Base-by-base conservation (phyloP, 2,888 invertebrate species). In the Willowsia nigromaculata region DNA sequence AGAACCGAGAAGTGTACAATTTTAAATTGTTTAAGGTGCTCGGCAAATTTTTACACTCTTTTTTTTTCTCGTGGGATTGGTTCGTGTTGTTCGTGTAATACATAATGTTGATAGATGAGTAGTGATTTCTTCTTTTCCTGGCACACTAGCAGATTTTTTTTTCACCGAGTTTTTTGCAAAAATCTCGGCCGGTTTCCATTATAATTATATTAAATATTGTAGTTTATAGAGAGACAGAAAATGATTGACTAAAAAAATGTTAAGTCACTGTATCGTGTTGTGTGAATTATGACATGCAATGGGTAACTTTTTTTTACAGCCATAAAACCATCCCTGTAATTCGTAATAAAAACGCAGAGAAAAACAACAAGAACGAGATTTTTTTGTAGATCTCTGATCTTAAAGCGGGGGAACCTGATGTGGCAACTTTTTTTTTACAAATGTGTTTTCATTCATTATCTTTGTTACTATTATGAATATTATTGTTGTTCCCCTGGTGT, bases 391-490 rank as follows among this genome's bases (percentile, higher is more conserved):
- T 6, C 22, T 11, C 11, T 22, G 18, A 30, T 40, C 18, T 68
- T 71, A 11, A 15, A 15, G n/a, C n/a, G 33, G 15, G 25, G 71
- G n/a, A 84, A 74, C 68, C 37, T 86, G 80, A 80, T 68, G 81
- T 30, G 74, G 50, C 87, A 53, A 68, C 71, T 87, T 87, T 85
- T 71, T n/a, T 74, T 43, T 53, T 81, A 50, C 80, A 53, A 80
- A 74, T 74, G 53, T 18, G 47, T 85, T 76, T 76, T 71, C 40
- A 50, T 86, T 86, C 86, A 86, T 59, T 84, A 74, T 53, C 56
- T 40, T 43, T 74, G 43, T 76, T 62, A 65, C 33, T 65, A 83
- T 83, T 47, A 83, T 68, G 68, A 83, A 68, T 43, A 62, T 81
- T 68, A 83, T 65, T 86, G 80, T 50, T 86, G 30, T 65, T 78